phyloP scores from a whole-genome alignment of 2,888 invertebrate species.

The Hirtodrosophila cameraria region DNA sequence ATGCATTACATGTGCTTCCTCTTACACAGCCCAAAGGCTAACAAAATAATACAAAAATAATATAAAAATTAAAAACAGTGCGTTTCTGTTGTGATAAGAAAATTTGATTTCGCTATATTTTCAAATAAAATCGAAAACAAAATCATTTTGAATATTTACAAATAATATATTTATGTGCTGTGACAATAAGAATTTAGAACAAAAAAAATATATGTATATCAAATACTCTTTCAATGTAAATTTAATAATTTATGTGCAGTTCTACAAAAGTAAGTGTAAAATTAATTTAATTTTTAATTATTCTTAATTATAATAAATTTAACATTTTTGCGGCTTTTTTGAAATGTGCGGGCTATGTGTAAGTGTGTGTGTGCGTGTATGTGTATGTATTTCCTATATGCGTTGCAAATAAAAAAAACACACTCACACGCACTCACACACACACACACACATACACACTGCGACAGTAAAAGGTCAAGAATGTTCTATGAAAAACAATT shows the following conservation, averaged over 20 bases:
- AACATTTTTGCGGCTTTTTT: not conserved
- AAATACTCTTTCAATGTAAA: slow-evolving; percentile 3
- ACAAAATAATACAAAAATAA: slow-evolving; percentile 5
- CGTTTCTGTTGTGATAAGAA: slow-evolving; percentile 70
- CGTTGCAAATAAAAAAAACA: slow-evolving; percentile 3
- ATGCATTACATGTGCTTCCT: slow-evolving; percentile 58
- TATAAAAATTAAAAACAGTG: no score
- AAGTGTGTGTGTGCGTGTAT: not conserved
- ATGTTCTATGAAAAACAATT: slow-evolving; percentile 18
- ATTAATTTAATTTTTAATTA: not conserved
- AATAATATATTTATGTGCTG: slow-evolving; percentile 52
- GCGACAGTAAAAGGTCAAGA: slow-evolving; percentile 36
- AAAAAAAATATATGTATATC: no score
- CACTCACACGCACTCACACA: slow-evolving; percentile 4
- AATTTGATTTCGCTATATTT: slow-evolving; percentile 34
- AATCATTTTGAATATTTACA: slow-evolving; percentile 27
- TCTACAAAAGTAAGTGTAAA: slow-evolving; percentile 19
- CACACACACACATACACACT: not conserved
- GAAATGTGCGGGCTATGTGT: not conserved
- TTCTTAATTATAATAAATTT: not conserved
- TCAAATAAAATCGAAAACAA: slow-evolving; percentile 15
- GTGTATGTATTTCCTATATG: not conserved
- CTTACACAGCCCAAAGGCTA: slow-evolving; percentile 47
- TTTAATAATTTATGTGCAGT: not conserved
- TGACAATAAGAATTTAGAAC: slow-evolving; percentile 37